These are phyloP conservation scores for Caligus rogercresseyi DNA, from an alignment of 1,140 invertebrate genomes.

Conservation along the genomic window DNA sequence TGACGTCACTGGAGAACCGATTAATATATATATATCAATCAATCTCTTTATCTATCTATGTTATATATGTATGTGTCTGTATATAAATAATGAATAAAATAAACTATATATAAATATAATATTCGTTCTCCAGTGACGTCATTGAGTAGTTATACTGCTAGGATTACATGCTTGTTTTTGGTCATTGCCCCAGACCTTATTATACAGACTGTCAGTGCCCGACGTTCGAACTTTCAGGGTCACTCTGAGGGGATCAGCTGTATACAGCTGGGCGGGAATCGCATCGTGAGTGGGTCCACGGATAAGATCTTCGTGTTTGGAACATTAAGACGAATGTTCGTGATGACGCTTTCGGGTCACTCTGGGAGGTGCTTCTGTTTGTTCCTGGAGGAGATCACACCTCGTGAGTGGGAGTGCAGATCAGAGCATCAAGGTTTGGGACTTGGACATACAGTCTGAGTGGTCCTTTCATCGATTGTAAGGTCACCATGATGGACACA, in stretches of 20 bases:
- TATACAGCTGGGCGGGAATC: slow-evolving; percentile 35
- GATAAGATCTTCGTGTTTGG: too few relatives aligned
- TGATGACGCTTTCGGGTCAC: slow-evolving; percentile 38
- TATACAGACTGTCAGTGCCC: too few relatives aligned
- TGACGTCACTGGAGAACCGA: too few relatives aligned
- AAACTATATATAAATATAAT: too few relatives aligned
- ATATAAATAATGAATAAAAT: too few relatives aligned
- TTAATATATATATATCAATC: too few relatives aligned
- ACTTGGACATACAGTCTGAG: slow-evolving; percentile 33
- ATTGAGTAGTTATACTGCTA: too few relatives aligned
- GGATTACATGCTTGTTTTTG: too few relatives aligned
- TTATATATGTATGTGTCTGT: too few relatives aligned
- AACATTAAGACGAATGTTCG: slow-evolving; percentile 35
- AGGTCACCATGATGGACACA: slow-evolving; percentile 37
- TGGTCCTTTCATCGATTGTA: slow-evolving; percentile 40
- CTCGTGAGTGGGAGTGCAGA: slow-evolving; percentile 36
- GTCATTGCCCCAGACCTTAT: too few relatives aligned
- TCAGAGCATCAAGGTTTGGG: slow-evolving; percentile 38
- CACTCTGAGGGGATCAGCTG: slow-evolving; percentile 36
- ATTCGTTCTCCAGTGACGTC: too few relatives aligned
- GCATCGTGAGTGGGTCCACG: slow-evolving; percentile 37
- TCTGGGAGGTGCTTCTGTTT: slow-evolving; percentile 37
- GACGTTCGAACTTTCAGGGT: slow-evolving; percentile 36
- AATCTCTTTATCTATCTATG: too few relatives aligned
- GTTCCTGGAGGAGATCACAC: slow-evolving; percentile 33